phyloP scores from a whole-genome alignment of 2,113 vertebrate genomes.

The Formicarius rufipectus region DNA sequence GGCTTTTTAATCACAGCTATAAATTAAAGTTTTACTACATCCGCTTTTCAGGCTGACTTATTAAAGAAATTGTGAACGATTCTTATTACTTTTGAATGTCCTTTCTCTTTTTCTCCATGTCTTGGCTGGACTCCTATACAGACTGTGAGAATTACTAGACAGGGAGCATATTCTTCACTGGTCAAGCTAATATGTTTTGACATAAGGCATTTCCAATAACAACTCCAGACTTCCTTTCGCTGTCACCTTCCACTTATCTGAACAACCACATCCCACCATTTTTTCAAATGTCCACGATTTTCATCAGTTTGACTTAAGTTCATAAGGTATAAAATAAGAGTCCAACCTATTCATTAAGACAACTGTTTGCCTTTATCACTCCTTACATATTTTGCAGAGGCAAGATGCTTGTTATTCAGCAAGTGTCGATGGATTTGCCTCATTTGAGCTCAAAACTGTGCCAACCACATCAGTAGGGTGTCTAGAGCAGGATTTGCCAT shows the following conservation, averaged over 20 bases:
- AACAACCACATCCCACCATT: background rate
- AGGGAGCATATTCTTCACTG: background rate
- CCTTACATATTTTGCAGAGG: background rate
- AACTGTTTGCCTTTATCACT: background rate
- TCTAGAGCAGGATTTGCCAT: background rate
- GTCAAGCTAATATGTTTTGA: background rate
- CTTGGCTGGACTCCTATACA: background rate
- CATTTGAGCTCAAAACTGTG: background rate
- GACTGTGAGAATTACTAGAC: background rate
- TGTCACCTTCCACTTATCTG: background rate
- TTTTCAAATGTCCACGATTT: background rate
- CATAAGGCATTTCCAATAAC: background rate
- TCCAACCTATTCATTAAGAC: background rate
- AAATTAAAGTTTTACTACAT: slow-evolving; percentile 19
- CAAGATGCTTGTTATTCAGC: background rate
- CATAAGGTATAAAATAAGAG: background rate
- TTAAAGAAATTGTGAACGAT: background rate
- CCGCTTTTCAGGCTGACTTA: background rate
- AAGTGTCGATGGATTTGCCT: background rate
- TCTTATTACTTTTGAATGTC: background rate
- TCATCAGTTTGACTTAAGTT: background rate
- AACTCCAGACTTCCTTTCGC: background rate
- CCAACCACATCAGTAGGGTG: background rate
- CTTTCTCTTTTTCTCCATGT: background rate
- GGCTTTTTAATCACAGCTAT: slow-evolving; percentile 1